Conservation (phyloP, 2,797 vertebrate species). For the Meriones psammophilus region DNA sequence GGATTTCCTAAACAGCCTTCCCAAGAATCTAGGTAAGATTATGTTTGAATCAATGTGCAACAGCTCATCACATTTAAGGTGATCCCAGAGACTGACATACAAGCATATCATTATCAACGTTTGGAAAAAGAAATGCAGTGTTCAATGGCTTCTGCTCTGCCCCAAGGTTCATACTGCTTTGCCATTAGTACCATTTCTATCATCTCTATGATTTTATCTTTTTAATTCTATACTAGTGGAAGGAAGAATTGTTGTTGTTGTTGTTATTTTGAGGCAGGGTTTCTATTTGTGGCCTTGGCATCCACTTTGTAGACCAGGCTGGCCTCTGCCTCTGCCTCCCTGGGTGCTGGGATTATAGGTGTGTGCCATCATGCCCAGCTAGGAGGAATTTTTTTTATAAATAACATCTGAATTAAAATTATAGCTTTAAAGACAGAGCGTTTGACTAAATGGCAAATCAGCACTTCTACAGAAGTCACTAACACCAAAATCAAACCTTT, state of each 20-base stretch:
- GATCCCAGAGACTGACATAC: not conserved
- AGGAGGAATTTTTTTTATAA: not conserved
- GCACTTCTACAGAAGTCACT: not conserved
- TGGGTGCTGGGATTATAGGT: too few relatives aligned
- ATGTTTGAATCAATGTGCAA: slow-evolving; percentile 20
- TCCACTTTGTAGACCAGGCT: too few relatives aligned
- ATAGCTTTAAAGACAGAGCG: slow-evolving; percentile 17
- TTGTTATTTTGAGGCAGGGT: too few relatives aligned
- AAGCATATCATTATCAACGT: not conserved
- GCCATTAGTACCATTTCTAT: not conserved
- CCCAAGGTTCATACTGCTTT: not conserved
- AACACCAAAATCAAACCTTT: not conserved
- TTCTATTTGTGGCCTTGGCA: too few relatives aligned
- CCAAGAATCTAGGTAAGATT: not conserved
- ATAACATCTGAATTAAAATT: not conserved
- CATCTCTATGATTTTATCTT: not conserved
- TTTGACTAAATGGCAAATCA: not conserved
- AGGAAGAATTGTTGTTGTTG: not conserved
- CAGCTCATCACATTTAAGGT: not conserved
- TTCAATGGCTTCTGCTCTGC: not conserved
- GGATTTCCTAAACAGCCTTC: not conserved
- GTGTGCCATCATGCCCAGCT: too few relatives aligned
- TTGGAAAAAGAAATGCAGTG: not conserved
- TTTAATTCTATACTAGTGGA: not conserved
- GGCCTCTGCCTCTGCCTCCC: too few relatives aligned